Base-by-base conservation (phyloP, 2,113 vertebrate species). In the Ammodytes dubius region DNA sequence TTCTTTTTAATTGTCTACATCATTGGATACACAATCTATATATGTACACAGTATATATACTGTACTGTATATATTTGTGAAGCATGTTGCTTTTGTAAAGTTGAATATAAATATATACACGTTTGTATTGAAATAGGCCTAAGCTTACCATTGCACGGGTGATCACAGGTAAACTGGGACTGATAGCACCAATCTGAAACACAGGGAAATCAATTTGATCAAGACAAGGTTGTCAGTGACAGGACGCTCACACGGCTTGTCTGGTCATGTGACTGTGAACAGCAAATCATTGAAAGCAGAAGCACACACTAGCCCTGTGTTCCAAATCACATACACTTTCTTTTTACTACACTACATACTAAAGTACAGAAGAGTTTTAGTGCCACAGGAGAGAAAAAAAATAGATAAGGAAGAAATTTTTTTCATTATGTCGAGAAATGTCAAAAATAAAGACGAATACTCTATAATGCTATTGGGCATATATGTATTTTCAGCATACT, bases 141-240 rank as follows among this genome's bases (percentile, higher is more conserved):
- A 6, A 56, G 3, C 91, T 92, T 77, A 96, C 95, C 87, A 45
- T 93, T 93, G 81, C 95, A 96, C 2, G 40, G 67, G 54, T 88
- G 79, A 0, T 82, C 72, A 74, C 95, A 95, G 75, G 57, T 81
- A 66, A 92, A 89, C 87, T 96, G 93, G 49, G 93, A 89, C 79
- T 94, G 90, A 76, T 96, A 96, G 81, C 95, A 95, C 95, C 95
- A 96, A 3, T 93, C 93, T 94, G 87, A 82, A 83, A 89, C 59
- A 88, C 6, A 89, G 57, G 54, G 53, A 57, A 72, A 2, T 27
- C 27, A 27, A 27, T 27, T 27, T 10, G 5, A 59, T 13, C 0
- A 12, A 49, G 15, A 40, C 11, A 13, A 14, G 5, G 6, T 49
- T 80, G 67, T 67, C 2, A 52, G 19, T 43, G 61, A 56, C 13